A percentile compares a stretch with the other conserved stretches of the same genome.
Evolutionary conservation across 2,797 vertebrate species (phyloP).

Genomic region (Muraenolepis orangiensis): DNA sequence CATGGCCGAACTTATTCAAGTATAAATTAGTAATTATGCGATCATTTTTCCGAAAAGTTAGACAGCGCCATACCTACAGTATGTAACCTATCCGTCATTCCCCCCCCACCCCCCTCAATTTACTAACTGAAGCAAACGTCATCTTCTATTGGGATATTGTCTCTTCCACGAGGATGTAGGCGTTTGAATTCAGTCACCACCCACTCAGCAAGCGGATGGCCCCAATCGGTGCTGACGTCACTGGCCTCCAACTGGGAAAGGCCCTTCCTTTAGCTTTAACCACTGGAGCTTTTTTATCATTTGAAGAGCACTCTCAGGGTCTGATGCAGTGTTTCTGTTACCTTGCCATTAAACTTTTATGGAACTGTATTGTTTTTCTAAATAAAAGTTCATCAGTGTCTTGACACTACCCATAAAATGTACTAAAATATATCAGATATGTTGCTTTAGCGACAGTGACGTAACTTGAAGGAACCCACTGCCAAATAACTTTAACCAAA

Average conservation of each 20-base stretch:
- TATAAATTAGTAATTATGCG: constrained; percentile 14
- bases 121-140: background rate
- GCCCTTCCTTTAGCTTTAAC: constrained; percentile 29
- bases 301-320: constrained; percentile 38
- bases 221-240: constrained; percentile 52
- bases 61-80: background rate
- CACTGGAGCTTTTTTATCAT: constrained; percentile 39
- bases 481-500: background rate
- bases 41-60: constrained; percentile 21
- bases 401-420: background rate
- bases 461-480: background rate
- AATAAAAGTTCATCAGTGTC: constrained; percentile 1
- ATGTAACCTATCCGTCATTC: background rate
- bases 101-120: background rate
- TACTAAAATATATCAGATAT: background rate
- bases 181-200: constrained; percentile 12
- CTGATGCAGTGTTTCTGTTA: constrained; percentile 28
- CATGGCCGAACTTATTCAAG: constrained; percentile 21
- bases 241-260: constrained; percentile 24
- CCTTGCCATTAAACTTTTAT: constrained; percentile 56
- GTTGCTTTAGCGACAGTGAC: background rate
- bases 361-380: constrained; percentile 20
- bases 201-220: background rate
- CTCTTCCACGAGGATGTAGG: background rate
- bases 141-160: background rate